A percentile compares a stretch with the other conserved stretches of the same genome.
phyloP scores from a whole-genome alignment of 2,888 invertebrate species.

The Spisula subtruncata region DNA sequence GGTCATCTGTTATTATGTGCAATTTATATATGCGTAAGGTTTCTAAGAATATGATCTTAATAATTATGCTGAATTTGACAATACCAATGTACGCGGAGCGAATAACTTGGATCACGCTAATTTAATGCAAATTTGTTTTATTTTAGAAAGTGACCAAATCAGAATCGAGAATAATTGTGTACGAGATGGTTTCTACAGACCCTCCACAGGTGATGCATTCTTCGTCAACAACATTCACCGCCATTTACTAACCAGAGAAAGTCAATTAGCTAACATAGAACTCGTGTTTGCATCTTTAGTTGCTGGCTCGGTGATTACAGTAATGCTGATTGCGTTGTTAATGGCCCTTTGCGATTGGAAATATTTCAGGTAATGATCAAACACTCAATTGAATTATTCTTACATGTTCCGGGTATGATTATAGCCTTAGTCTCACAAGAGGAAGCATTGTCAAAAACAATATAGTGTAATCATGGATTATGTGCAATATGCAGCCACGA shows the following conservation, averaged over 20 bases:
- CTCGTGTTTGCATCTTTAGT: slow-evolving; percentile 51
- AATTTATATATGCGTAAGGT: too few species aligned
- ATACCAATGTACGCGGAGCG: too few species aligned
- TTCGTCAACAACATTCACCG: background rate
- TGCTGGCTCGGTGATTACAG: slow-evolving; percentile 57
- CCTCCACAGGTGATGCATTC: slow-evolving; percentile 14
- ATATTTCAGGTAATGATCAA: slow-evolving; percentile 34
- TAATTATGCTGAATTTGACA: too few species aligned
- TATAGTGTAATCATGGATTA: too few species aligned
- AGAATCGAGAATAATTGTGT: slow-evolving; percentile 54
- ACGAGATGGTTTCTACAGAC: slow-evolving; percentile 23
- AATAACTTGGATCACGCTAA: background rate
- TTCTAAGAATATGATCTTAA: too few species aligned
- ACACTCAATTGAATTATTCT: too few species aligned
- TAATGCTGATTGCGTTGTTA: slow-evolving; percentile 48
- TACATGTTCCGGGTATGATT: too few species aligned
- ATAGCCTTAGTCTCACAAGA: too few species aligned
- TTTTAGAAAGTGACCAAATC: slow-evolving; percentile 42
- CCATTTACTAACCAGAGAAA: slow-evolving; percentile 16
- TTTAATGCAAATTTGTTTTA: background rate
- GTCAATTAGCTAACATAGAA: slow-evolving; percentile 52
- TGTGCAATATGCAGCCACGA: too few species aligned
- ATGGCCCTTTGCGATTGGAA: slow-evolving; percentile 46
- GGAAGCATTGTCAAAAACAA: too few species aligned
- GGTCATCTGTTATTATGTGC: too few species aligned